Conservation (phyloP, 2,888 invertebrate genomes). For the Clistopyga incitator region DNA sequence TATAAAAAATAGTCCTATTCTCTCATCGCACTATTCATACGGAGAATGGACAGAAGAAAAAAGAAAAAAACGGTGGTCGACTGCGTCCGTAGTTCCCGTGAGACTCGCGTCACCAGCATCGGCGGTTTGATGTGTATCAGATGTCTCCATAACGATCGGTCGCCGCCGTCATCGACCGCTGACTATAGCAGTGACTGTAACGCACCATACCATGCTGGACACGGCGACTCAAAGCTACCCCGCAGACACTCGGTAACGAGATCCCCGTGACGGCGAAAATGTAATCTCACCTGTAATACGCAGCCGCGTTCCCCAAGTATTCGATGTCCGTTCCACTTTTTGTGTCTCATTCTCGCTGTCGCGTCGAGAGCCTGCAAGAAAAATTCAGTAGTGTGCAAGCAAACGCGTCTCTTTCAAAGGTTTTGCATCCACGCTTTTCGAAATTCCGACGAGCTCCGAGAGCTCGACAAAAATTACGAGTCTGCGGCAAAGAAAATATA, state of each 20-base stretch:
- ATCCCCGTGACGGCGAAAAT: conserved; percentile 62
- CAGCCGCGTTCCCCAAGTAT: conserved; percentile 31
- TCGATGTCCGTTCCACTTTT: conserved; percentile 48
- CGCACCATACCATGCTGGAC: conserved; percentile 1
- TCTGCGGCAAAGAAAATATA: not conserved
- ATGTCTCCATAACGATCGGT: conserved; percentile 54
- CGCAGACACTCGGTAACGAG: conserved; percentile 53
- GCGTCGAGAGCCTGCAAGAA: not conserved
- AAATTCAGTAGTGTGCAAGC: not conserved
- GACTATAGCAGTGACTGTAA: conserved; percentile 21
- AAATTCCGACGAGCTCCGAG: not conserved
- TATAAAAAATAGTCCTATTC: not conserved
- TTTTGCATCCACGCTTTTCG: not conserved
- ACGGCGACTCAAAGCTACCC: conserved; percentile 17
- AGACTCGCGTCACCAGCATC: conserved; percentile 12
- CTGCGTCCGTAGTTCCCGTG: conserved; percentile 23
- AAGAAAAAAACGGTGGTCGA: conserved; percentile 2
- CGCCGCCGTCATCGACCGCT: conserved; percentile 31
- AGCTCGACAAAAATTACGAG: not conserved
- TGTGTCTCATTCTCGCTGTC: conserved; percentile 2
- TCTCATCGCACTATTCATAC: not conserved
- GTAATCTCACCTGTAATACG: conserved; percentile 50
- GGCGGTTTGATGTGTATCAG: conserved; percentile 38
- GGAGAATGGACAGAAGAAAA: not conserved
- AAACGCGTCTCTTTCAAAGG: conserved; percentile 5